phyloP scores from a whole-genome alignment of 2,797 vertebrate genomes.

The Somateria mollissima region DNA sequence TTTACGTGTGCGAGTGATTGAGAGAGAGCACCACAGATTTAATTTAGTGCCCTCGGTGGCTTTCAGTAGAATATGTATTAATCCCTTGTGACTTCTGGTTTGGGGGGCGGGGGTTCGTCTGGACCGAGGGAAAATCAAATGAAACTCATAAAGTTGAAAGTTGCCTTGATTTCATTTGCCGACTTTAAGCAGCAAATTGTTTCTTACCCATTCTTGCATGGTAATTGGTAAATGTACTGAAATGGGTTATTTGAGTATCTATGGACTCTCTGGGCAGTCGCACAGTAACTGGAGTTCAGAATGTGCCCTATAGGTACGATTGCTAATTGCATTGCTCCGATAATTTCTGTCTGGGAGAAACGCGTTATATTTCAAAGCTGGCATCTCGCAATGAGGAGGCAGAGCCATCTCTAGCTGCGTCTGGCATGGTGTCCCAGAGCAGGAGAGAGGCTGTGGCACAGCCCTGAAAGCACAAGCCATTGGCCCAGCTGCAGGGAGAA shows the following conservation, averaged over 20 bases:
- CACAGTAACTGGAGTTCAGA: slow-evolving; percentile 13
- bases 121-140: slow-evolving; percentile 61
- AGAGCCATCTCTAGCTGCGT: not conserved
- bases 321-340: slow-evolving; percentile 35
- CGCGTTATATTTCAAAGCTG: not conserved
- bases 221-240: slow-evolving; percentile 64
- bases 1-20: slow-evolving; percentile 15
- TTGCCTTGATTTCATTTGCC: slow-evolving; percentile 61
- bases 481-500: slow-evolving; percentile 45
- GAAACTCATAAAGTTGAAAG: slow-evolving; percentile 56
- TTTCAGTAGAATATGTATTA: slow-evolving; percentile 51
- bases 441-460: not conserved
- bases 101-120: slow-evolving; percentile 35
- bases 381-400: not conserved
- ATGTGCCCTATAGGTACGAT: slow-evolving; percentile 58
- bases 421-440: not conserved
- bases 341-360: slow-evolving; percentile 59
- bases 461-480: slow-evolving; percentile 13
- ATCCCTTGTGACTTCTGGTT: slow-evolving; percentile 51
- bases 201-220: slow-evolving; percentile 61
- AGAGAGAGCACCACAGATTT: slow-evolving; percentile 46
- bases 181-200: slow-evolving; percentile 58
- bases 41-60: slow-evolving; percentile 61
- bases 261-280: slow-evolving; percentile 46
- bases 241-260: slow-evolving; percentile 62